Evolutionary conservation across 2,113 vertebrate species (phyloP).

Genomic region (Colius striatus): DNA sequence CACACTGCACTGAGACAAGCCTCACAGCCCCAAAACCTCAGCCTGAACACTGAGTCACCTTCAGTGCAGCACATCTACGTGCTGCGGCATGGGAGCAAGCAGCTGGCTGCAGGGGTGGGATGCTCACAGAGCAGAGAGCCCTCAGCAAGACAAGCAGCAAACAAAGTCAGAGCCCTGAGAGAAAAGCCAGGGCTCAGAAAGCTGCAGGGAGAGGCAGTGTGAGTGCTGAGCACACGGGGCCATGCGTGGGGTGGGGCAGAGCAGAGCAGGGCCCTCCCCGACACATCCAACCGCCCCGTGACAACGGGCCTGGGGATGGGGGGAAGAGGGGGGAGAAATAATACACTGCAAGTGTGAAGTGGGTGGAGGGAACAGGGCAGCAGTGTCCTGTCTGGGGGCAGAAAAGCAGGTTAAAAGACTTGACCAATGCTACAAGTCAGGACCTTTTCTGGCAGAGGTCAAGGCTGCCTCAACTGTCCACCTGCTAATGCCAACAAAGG

Average conservation of each 20-base stretch:
- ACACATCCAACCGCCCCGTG: not conserved
- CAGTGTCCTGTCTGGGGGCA: conserved; percentile 31
- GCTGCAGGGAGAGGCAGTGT: not conserved
- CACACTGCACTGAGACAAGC: not conserved
- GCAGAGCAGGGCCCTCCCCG: too few species aligned
- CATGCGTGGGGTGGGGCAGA: too few species aligned
- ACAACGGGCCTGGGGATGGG: not conserved
- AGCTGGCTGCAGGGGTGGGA: accelerated
- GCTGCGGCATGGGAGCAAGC: not conserved
- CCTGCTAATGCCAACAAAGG: conserved; percentile 69
- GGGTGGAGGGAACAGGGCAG: conserved; percentile 28
- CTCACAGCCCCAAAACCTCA: not conserved
- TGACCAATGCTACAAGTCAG: conserved; percentile 51
- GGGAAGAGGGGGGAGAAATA: not conserved
- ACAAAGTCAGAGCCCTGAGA: not conserved
- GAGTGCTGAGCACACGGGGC: not conserved
- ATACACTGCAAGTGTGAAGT: conserved; percentile 51
- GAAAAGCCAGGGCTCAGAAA: not conserved
- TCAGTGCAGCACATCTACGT: not conserved
- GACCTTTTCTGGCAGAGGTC: conserved; percentile 53
- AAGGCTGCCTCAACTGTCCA: conserved; percentile 62
- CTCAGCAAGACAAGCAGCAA: not conserved
- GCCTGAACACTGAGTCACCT: not conserved
- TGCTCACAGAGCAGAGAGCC: not conserved
- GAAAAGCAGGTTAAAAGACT: conserved; percentile 45